These are phyloP conservation scores for Drosophila falleni DNA, from an alignment of 2,888 invertebrate genomes.

Conservation along the genomic window DNA sequence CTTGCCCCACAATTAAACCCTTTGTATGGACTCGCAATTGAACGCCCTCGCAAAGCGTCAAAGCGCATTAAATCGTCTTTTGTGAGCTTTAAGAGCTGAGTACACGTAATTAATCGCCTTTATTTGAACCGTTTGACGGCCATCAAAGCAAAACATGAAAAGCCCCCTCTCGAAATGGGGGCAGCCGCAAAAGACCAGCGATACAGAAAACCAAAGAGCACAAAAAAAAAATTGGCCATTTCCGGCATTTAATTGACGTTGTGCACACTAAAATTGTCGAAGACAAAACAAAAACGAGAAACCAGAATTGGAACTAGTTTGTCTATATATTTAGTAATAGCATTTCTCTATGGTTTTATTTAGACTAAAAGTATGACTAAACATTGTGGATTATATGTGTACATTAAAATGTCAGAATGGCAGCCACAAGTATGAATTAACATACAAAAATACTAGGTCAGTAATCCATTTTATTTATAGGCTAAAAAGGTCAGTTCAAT, in stretches of 20 bases:
- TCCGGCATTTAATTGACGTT: conserved; percentile 77
- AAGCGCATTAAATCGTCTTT: conserved; percentile 68
- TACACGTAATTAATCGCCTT: conserved; percentile 72
- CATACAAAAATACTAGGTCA: conserved; percentile 4
- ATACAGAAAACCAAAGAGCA: conserved; percentile 26
- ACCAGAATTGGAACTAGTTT: conserved; percentile 59
- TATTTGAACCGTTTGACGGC: conserved; percentile 55
- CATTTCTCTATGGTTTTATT: conserved; percentile 16
- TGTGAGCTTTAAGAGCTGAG: conserved; percentile 59
- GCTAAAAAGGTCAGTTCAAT: conserved; percentile 1
- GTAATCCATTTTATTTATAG: conserved; percentile 5
- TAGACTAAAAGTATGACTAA: conserved; percentile 29
- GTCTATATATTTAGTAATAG: conserved; percentile 23
- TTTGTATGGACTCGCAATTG: conserved; percentile 23
- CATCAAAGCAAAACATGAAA: conserved; percentile 78
- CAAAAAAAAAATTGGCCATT: conserved; percentile 72
- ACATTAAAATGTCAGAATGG: conserved; percentile 11
- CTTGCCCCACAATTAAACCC: conserved; percentile 60
- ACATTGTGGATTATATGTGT: conserved; percentile 24
- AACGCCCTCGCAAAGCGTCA: conserved; percentile 54
- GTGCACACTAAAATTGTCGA: conserved; percentile 64
- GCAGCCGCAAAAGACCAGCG: conserved; percentile 32
- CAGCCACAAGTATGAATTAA: conserved; percentile 4
- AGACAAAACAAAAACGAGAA: conserved; percentile 35
- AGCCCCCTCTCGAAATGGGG: conserved; percentile 63